Evolutionary conservation across 2,888 invertebrate genomes (phyloP), one percentile per base, ranked within the genome.

Genomic region (Cheiracanthium punctorium): DNA sequence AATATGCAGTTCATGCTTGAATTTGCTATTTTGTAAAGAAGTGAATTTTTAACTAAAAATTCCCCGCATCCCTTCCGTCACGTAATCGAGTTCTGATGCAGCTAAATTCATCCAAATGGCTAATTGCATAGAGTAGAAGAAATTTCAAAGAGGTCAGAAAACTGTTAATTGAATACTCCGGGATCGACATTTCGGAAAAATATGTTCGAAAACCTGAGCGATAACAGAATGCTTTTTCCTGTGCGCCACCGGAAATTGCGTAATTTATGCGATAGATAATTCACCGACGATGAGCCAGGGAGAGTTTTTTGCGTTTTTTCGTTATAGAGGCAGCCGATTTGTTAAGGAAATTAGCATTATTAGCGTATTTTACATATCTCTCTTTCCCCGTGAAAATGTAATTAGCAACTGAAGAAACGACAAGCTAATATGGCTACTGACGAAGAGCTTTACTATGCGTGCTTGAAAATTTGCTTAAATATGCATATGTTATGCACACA

Each of bases 291-390:
- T 84, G 84, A 67, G 74, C 74, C 33, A 52, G 69, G 74, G 43
- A 58, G 64, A 64, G 48, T 75, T 86, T 86, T 85, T 85, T 86
- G 37, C 41, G 32, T 70, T 74, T 74, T 70, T 67, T 80, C 80
- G 58, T 73, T 73, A 79, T 84, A 79, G 48, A 64, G 71, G 80
- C 79, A 73, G 79, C 85, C 79, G 79, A 69, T 80, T 86, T 86
- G 80, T 86, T 86, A 86, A 80, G 85, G 75, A 80, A 86, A 86
- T 86, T 86, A 86, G 80, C 85, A 86, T 86, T 86, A 86, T 86
- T 80, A 75, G 71, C 80, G 75, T 72, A 84, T 75, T 80, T 86
- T 86, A 80, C 85, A 86, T 86, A 80, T 86, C 71, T 80, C 84
- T 79, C 73, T 74, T 76, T 58, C 75, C 73, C 80, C 70, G 85